These are phyloP conservation scores for Hipparchia sbordonii DNA, from an alignment of 2,888 invertebrate genomes.

Conservation along the genomic window DNA sequence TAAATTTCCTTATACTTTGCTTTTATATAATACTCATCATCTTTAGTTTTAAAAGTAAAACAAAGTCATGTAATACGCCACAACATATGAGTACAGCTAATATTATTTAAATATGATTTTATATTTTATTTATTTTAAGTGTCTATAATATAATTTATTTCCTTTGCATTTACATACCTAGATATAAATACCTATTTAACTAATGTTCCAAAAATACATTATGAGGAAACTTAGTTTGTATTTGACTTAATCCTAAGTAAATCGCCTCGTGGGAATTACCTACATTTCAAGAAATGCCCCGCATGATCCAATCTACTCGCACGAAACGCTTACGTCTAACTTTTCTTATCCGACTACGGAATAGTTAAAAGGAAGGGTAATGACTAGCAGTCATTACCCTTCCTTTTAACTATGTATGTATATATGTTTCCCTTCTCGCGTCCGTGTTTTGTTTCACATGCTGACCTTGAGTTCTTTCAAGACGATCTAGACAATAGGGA, in stretches of 20 bases:
- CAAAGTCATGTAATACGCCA: conserved; percentile 51
- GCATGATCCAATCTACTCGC: too few species aligned
- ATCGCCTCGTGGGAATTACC: too few species aligned
- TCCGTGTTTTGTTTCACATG: too few species aligned
- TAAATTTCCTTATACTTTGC: conserved; percentile 63
- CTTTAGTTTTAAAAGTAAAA: conserved; percentile 56
- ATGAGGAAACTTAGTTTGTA: neutral
- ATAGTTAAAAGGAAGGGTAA: too few species aligned
- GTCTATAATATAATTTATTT: neutral
- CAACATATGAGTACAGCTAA: conserved; percentile 41
- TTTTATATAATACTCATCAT: conserved; percentile 62
- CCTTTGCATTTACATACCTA: neutral
- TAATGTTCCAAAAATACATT: neutral
- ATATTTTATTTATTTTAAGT: neutral
- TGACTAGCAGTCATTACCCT: too few species aligned
- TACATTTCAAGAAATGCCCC: too few species aligned
- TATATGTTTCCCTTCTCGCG: too few species aligned
- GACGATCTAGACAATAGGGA: too few species aligned
- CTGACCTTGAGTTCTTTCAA: too few species aligned
- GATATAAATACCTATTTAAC: neutral
- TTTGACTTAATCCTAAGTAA: neutral
- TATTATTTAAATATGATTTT: conserved; percentile 28
- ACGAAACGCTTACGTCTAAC: too few species aligned
- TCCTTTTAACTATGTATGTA: too few species aligned
- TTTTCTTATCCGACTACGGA: too few species aligned